These are phyloP conservation scores for Conops quadrifasciatus DNA, from an alignment of 2,888 invertebrate genomes.

Conservation along the genomic window DNA sequence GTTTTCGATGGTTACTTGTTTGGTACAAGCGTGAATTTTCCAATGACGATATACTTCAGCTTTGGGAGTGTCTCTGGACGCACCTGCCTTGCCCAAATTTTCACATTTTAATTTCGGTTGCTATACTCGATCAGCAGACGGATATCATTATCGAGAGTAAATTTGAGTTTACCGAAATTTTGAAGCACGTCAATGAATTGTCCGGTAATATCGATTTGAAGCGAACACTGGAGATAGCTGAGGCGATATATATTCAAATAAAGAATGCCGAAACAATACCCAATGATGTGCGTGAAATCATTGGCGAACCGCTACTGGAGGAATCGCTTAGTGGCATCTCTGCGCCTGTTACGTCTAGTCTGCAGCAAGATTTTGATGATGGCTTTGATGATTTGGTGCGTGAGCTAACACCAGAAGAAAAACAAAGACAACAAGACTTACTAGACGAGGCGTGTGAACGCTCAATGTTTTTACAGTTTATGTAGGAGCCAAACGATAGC, in stretches of 20 bases:
- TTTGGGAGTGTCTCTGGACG: conserved; percentile 98
- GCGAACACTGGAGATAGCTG: conserved; percentile 83
- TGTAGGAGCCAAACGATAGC: conserved; percentile 43
- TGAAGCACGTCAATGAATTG: conserved; percentile 96
- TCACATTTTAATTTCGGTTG: conserved; percentile 90
- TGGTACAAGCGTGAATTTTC: conserved; percentile 95
- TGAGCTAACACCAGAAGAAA: conserved; percentile 57
- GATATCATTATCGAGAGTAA: conserved; percentile 87
- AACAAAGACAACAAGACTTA: conserved; percentile 59
- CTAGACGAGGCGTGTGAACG: conserved; percentile 64
- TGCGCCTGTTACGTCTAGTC: conserved; percentile 37
- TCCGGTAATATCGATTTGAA: conserved; percentile 86
- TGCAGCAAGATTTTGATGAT: conserved; percentile 61
- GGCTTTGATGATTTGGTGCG: conserved; percentile 58
- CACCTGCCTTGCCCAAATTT: conserved; percentile 93
- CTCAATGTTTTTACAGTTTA: conserved; percentile 58
- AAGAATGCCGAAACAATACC: conserved; percentile 75
- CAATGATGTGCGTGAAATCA: conserved; percentile 75
- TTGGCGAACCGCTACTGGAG: conserved; percentile 69
- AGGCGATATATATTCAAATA: conserved; percentile 91
- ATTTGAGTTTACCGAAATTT: conserved; percentile 95
- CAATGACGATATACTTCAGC: conserved; percentile 83
- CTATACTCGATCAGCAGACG: conserved; percentile 91
- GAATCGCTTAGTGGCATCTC: conserved; percentile 40
- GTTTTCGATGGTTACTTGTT: conserved; percentile 97